Evolutionary conservation across 2,797 vertebrate genomes (phyloP), one percentile per base, ranked within the genome.

Genomic region (Phaenicophaeus curvirostris): DNA sequence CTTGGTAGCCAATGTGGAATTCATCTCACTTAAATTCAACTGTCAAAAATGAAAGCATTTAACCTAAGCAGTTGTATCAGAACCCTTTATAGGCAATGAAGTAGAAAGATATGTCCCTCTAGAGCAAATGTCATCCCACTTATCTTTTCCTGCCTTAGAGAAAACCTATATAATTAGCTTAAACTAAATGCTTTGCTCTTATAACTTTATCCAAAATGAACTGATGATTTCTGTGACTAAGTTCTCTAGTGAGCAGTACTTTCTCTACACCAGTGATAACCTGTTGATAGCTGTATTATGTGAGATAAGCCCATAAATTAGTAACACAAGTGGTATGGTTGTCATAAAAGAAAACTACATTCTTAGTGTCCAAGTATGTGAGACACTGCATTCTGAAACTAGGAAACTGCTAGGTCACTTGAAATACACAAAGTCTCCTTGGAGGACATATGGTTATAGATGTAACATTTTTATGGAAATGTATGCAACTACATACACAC

Each of bases 21-120:
- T 93, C 7, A 63, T 77, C 75, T 94, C 42, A 16, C 57, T 71
- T 59, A 73, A 91, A 72, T 80, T 80, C 53, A 69, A 59, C 68
- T 63, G 46, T 67, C 53, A 76, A 61, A 93, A 82, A 67, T 77
- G 18, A 74, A 93, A 74, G 9, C 61, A 44, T 93, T 91, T 95
- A 91, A 85, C 50, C 19, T 51, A 66, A 73, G 67, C 30, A 51
- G 25, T 41, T 79, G 31, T 54, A 79, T 57, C 28, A 44, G 31
- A 61, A 48, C 57, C 83, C 65, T 81, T 87, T 74, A 65, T 21
- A 89, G 63, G 50, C 44, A 63, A 30, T 21, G 81, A 87, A 89
- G 44, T 39, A 85, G 50, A 85, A 69, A 74, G 35, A 71, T 55
- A 55, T 12, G 31, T 93, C 87, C 65, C 72, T 73, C 48, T 42